Percentiles rank a stretch among this genome's conserved stretches.
These are phyloP conservation scores for Diplogasteroides magnus DNA, from an alignment of 1,140 invertebrate species.

Conservation along the genomic window DNA sequence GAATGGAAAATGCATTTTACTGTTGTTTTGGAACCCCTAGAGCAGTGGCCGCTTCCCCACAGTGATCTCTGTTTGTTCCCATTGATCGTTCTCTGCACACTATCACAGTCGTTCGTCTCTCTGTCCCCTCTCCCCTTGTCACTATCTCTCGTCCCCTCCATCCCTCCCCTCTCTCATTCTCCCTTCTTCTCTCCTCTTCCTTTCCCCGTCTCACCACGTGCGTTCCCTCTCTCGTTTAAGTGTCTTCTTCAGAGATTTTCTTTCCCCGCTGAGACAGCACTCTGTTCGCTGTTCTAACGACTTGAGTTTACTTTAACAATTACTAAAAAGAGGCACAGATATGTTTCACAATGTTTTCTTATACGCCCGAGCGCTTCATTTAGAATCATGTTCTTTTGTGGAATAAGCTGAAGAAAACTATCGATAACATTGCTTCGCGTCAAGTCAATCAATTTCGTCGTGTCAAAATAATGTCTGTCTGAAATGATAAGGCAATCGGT, in stretches of 20 bases:
- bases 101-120: background rate
- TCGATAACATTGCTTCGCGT: too few species aligned
- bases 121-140: background rate
- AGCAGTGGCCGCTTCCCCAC: background rate
- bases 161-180: background rate
- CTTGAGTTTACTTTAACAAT: too few species aligned
- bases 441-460: too few species aligned
- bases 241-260: background rate
- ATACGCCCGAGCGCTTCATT: background rate
- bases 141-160: background rate
- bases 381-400: background rate
- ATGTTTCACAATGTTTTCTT: background rate
- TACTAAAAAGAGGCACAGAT: too few species aligned
- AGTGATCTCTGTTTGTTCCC: background rate
- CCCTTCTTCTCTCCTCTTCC: background rate
- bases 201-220: background rate
- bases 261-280: too few species aligned
- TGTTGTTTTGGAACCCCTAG: too few species aligned
- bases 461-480: too few species aligned
- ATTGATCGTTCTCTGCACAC: background rate
- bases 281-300: too few species aligned
- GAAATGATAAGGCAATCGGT: too few species aligned
- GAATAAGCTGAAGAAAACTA: too few species aligned
- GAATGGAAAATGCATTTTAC: too few species aligned
- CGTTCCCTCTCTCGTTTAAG: background rate